Conservation (phyloP, 2,113 vertebrate species). For the Pheucticus melanocephalus region DNA sequence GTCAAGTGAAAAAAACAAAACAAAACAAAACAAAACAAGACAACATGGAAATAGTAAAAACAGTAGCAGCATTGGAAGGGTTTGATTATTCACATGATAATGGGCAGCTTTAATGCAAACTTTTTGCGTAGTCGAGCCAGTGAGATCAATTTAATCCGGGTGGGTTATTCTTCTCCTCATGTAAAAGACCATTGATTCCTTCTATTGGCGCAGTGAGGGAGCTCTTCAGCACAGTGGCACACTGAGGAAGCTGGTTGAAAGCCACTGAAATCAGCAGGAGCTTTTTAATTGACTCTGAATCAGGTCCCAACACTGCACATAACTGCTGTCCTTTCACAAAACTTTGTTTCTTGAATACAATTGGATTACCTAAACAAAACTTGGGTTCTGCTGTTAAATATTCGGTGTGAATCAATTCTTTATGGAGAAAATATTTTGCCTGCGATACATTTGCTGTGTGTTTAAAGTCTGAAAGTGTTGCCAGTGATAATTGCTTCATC, state of each 20-base stretch:
- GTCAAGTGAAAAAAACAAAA: background rate
- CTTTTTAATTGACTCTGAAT: constrained; percentile 60
- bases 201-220: constrained; percentile 33
- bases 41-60: constrained; percentile 12
- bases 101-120: constrained; percentile 40
- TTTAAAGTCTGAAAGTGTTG: background rate
- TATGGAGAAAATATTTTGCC: constrained; percentile 1
- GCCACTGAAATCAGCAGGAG: constrained; percentile 59
- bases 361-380: constrained; percentile 43
- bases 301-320: constrained; percentile 31
- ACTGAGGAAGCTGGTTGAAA: constrained; percentile 54
- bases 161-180: constrained; percentile 58
- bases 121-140: constrained; percentile 11
- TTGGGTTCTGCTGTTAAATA: background rate
- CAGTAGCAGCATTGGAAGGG: background rate
- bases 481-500: constrained; percentile 32
- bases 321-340: constrained; percentile 12
- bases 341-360: constrained; percentile 34
- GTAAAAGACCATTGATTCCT: constrained; percentile 63
- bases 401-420: background rate
- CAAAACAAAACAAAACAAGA: background rate
- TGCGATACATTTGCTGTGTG: background rate
- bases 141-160: constrained; percentile 65
- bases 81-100: constrained; percentile 60
- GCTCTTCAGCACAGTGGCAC: constrained; percentile 28